Evolutionary conservation across 2,797 vertebrate genomes (phyloP).

Genomic region (Dryobates pubescens): DNA sequence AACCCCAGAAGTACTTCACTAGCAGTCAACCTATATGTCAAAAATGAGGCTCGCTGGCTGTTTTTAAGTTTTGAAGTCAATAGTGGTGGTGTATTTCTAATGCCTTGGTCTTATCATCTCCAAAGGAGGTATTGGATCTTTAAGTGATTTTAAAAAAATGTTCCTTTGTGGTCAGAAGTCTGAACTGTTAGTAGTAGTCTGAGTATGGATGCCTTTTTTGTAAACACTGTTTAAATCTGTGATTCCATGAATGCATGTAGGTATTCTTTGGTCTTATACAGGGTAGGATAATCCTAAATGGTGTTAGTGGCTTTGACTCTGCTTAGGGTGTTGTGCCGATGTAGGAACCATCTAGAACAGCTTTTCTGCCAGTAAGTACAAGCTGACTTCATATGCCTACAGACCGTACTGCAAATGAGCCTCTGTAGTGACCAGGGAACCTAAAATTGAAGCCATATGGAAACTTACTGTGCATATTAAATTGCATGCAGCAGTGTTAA

Average conservation of each 20-base stretch:
- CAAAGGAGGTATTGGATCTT: not conserved
- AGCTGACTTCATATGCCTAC: not conserved
- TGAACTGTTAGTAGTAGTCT: not conserved
- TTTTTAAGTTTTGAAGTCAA: not conserved
- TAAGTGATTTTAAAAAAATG: not conserved
- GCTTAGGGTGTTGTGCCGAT: not conserved
- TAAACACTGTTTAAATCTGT: not conserved
- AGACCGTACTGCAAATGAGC: constrained; percentile 49
- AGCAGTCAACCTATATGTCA: not conserved
- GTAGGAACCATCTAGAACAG: not conserved
- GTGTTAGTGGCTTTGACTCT: not conserved
- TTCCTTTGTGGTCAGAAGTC: not conserved
- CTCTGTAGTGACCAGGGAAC: constrained; percentile 74
- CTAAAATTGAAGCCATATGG: constrained; percentile 79
- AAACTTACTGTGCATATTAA: constrained; percentile 79
- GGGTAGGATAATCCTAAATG: not conserved
- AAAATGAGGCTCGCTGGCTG: not conserved
- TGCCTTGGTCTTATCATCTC: not conserved
- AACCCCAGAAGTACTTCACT: not conserved
- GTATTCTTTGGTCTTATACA: not conserved
- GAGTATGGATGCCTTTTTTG: not conserved
- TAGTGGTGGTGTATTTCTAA: not conserved
- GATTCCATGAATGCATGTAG: not conserved
- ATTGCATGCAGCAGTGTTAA: constrained; percentile 79
- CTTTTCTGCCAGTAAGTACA: constrained; percentile 20